Evolutionary conservation across 2,113 vertebrate genomes (phyloP).

Genomic region (Probosciger aterrimus): DNA sequence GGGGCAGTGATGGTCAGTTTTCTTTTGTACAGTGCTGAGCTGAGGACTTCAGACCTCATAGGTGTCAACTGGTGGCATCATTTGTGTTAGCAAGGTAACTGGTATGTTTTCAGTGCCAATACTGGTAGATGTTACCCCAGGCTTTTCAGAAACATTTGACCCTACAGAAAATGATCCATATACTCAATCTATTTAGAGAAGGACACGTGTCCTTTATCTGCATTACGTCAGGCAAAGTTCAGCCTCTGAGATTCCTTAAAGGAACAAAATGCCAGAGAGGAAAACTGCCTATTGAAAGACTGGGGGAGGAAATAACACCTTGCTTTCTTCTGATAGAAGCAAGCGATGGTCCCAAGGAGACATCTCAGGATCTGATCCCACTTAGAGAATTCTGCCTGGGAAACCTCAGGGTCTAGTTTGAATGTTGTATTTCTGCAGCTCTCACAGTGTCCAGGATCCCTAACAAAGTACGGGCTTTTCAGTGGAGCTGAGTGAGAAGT

Average conservation of each 20-base stretch:
- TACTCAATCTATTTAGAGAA: not conserved
- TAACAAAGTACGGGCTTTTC: not conserved
- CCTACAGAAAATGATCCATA: not conserved
- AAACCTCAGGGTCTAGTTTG: not conserved
- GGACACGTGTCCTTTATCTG: not conserved
- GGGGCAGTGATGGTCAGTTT: not conserved
- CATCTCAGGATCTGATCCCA: not conserved
- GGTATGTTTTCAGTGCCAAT: accelerated
- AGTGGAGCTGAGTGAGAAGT: not conserved
- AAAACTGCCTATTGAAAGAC: not conserved
- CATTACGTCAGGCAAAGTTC: not conserved
- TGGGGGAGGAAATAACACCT: not conserved
- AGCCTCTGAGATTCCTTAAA: not conserved
- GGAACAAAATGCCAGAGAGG: not conserved
- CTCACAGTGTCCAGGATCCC: not conserved
- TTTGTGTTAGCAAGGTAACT: accelerated
- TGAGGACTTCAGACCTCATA: not conserved
- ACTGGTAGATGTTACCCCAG: not conserved
- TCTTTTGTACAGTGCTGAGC: not conserved
- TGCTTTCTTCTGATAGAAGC: not conserved
- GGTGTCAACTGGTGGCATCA: not conserved
- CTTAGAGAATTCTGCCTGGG: not conserved
- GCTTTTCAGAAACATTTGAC: not conserved
- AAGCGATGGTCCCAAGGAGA: not conserved
- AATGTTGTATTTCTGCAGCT: not conserved